Evolutionary conservation across 1,140 invertebrate genomes (phyloP), one percentile per base, ranked within the genome.

Genomic region (Caerostris darwini): DNA sequence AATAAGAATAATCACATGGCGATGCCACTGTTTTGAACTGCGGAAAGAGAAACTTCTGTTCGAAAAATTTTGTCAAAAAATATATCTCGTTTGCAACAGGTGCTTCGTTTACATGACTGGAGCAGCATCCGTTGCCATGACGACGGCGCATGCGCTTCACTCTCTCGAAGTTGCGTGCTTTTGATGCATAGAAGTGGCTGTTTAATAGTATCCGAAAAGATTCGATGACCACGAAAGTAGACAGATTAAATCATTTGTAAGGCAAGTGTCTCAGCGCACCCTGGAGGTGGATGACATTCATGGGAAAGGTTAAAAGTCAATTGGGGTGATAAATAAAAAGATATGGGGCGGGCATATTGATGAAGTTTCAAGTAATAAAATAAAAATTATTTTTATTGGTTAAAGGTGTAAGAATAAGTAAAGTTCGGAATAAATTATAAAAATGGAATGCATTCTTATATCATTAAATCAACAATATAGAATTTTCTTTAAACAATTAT

Each of bases 41-140:
- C 69, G 69, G 69, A 34, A 64, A 50, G 14, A 57, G 88, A 90
- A 90, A 90, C 59, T 61, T 57, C 34, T 53, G 17, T 58, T 85
- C 10, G 89, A 91, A 91, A 89, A 61, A 82, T 82, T 77, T 59
- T 17, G 19, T 50, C 67, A 82, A 91, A 71, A 89, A 89, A 58
- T 71, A 50, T 85, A 58, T 34, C 59, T 19, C 50, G 56, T 10
- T 19, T 17, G 71, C 89, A 91, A 82, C 89, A 91, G 89, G 89
- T 91, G 89, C 53, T 91, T 81, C 71, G 56, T 91, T 82, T 91
- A 81, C 69, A 57, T 82, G 89, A 34, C 56, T 91, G n/a, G 14
- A 54, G 89, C 56, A 91, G 82, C 34, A 91, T 53, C 69, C n/a
- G 89, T 91, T 81, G 17, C 71, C 54, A 91, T 91, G 10, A 71